Conservation (phyloP, 1,140 invertebrate species). For the Aphaenogaster rudis region DNA sequence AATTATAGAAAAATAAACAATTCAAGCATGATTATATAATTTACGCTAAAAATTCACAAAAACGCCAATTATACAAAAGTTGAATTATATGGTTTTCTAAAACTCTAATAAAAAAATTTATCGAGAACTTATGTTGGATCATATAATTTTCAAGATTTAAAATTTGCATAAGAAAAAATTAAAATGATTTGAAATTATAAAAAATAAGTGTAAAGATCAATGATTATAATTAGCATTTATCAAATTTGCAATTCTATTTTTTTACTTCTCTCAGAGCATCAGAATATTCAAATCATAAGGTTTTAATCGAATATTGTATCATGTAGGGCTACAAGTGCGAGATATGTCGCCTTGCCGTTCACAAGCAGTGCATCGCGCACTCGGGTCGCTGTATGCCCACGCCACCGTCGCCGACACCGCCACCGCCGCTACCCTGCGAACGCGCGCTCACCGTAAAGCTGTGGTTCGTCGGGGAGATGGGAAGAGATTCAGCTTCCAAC, state of each 20-base stretch:
- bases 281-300: not conserved
- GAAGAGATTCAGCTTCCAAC: constrained; percentile 92
- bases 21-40: not conserved
- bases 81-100: too few species aligned
- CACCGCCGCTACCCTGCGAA: constrained; percentile 87
- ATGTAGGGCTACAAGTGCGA: constrained; percentile 93
- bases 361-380: constrained; percentile 92
- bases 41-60: not conserved
- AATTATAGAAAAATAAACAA: not conserved
- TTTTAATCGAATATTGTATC: constrained; percentile 39
- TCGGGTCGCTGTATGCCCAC: constrained; percentile 91
- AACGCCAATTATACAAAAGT: too few species aligned
- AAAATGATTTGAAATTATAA: not conserved
- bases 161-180: constrained; percentile 10
- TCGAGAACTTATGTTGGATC: not conserved
- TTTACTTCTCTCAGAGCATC: not conserved
- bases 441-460: constrained; percentile 88
- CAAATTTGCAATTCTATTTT: not conserved
- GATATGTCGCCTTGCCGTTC: constrained; percentile 91
- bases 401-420: constrained; percentile 87
- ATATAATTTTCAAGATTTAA: too few species aligned
- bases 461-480: constrained; percentile 96
- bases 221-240: too few species aligned
- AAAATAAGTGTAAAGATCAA: not conserved
- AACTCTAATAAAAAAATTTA: not conserved